Base-by-base conservation (phyloP, 2,888 invertebrate species). In the Cosmopolites sordidus region DNA sequence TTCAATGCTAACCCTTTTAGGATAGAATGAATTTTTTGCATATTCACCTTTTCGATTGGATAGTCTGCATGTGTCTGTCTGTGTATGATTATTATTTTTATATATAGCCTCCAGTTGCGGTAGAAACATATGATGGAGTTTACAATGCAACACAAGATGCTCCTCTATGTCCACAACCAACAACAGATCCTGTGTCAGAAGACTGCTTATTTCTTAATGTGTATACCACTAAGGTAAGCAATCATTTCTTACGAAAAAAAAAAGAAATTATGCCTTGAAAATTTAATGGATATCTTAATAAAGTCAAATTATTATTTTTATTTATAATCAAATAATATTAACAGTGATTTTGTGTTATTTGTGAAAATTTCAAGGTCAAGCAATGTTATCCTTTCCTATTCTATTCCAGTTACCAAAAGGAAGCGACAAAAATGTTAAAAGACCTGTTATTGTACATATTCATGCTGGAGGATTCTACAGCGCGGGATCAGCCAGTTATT, bases 381-480 rank as follows among this genome's bases (percentile, higher is more conserved):
- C 39, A 14, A 6, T n/a, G n/a, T 12, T 8, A 39, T 14, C 39
- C n/a, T n/a, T n/a, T n/a, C n/a, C 14, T 15, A 16, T 6, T 40
- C 16, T 11, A 40, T 54, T 61, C 43, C 53, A 74, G 73, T 53
- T 73, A 12, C 72, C 73, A 6, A 66, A 65, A 59, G 65, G 60
- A 1, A 59, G 39, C 5, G 64, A 66, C 16, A 66, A 70, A 38
- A 66, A 65, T 46, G 65, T 67, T 2, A 73, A 73, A 58, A 63
- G 73, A 9, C 84, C 87, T 0, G 87, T 87, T 1, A 73, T 87
- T 4, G 78, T 87, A 1, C 84, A 77, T 69, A 78, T 87, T 54
- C 87, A 86, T 70, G 78, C 82, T 0, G 87, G 87, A 0, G 84
- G 79, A n/a, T 86, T 83, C 69, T 82, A 83, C 66, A 74, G 75